Evolutionary conservation across 2,888 invertebrate species (phyloP).

Genomic region (Calliopum simillimum): DNA sequence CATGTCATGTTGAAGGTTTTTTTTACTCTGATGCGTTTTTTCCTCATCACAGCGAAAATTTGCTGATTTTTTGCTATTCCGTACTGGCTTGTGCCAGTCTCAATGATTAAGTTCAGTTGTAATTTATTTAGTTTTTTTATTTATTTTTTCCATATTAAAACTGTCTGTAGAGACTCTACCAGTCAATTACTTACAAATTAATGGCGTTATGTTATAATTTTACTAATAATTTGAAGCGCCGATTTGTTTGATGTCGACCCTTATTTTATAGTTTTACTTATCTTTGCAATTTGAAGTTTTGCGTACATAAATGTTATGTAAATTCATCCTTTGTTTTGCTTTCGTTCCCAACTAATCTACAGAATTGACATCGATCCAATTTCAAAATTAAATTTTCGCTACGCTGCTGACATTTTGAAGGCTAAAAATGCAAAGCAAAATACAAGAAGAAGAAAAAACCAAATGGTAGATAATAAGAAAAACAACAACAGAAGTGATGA

Average conservation of each 20-base stretch:
- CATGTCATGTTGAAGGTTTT: no score
- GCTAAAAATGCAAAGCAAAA: constrained; percentile 42
- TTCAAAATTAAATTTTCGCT: constrained; percentile 64
- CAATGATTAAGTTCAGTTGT: background rate
- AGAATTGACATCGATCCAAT: constrained; percentile 66
- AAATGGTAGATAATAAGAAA: constrained; percentile 14
- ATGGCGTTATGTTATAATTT: no score
- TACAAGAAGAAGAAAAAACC: constrained; percentile 31
- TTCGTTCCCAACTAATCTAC: constrained; percentile 54
- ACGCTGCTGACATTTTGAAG: constrained; percentile 53
- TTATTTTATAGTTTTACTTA: no score
- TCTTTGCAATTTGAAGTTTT: no score
- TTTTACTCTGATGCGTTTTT: background rate
- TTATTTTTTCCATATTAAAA: background rate
- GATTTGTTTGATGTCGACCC: no score
- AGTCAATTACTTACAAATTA: no score
- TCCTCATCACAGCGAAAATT: background rate
- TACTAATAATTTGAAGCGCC: no score
- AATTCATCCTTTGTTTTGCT: no score
- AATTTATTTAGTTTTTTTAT: no score
- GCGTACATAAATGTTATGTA: no score
- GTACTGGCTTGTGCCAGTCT: background rate
- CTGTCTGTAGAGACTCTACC: no score
- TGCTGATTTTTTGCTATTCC: background rate
- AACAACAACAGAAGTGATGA: constrained; percentile 25